These are phyloP conservation scores for Camponotus fellah DNA, from an alignment of 2,888 invertebrate species.

Conservation along the genomic window DNA sequence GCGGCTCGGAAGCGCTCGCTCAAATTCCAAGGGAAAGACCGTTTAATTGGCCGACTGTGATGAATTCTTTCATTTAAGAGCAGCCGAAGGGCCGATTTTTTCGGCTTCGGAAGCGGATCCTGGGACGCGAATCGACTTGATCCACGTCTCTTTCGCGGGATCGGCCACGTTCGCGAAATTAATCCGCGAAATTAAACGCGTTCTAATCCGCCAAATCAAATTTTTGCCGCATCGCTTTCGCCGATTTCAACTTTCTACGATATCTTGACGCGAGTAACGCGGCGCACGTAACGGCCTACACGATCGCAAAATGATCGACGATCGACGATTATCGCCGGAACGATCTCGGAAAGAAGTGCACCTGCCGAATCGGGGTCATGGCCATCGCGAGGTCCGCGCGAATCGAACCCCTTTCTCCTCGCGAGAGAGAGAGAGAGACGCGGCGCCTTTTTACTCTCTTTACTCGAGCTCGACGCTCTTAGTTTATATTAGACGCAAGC, in stretches of 20 bases:
- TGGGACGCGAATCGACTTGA: constrained; percentile 16
- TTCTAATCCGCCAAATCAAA: constrained; percentile 55
- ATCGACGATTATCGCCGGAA: constrained; percentile 69
- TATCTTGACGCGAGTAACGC: constrained; percentile 53
- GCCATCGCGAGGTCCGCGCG: constrained; percentile 53
- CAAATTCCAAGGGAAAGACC: constrained; percentile 34
- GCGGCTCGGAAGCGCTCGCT: constrained; percentile 18
- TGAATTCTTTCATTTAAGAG: constrained; percentile 44
- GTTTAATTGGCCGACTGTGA: constrained; percentile 46
- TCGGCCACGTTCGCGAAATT: constrained; percentile 32
- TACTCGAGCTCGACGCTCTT: background rate
- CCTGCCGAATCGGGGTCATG: constrained; percentile 72
- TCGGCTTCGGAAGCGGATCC: constrained; percentile 6
- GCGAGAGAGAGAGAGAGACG: background rate
- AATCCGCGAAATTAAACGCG: constrained; percentile 32
- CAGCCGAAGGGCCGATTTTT: constrained; percentile 8
- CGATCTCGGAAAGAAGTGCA: constrained; percentile 71
- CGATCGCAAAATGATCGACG: constrained; percentile 65
- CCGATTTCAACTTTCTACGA: constrained; percentile 66
- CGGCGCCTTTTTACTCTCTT: constrained; percentile 27
- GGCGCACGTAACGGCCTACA: constrained; percentile 51
- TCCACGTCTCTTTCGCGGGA: constrained; percentile 12
- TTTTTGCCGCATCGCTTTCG: constrained; percentile 69
- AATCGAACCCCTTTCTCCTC: constrained; percentile 69
- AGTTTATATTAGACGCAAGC: constrained; percentile 5